Conservation (phyloP, 2,797 vertebrate species). For the Psittacula derbiana region DNA sequence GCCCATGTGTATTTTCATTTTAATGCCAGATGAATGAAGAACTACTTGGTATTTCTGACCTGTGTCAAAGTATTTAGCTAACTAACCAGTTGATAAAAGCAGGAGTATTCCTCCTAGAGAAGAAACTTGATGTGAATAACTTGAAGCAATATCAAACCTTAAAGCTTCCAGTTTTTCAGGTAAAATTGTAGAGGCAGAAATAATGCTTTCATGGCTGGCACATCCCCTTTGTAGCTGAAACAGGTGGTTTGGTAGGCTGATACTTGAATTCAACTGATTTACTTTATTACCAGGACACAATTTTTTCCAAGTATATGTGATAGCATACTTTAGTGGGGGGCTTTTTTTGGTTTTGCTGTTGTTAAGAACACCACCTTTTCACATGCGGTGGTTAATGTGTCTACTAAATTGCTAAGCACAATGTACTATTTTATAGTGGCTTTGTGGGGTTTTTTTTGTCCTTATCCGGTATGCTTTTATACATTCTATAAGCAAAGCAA, state of each 20-base stretch:
- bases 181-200: neutral
- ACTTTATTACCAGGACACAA: neutral
- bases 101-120: neutral
- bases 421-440: neutral
- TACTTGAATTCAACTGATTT: neutral
- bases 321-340: fast-evolving
- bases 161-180: neutral
- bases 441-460: neutral
- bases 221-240: neutral
- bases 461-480: neutral
- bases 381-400: neutral
- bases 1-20: neutral
- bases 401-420: neutral
- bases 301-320: neutral
- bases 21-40: neutral
- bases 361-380: neutral
- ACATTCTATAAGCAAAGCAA: neutral
- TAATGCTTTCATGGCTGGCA: neutral
- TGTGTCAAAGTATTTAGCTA: neutral
- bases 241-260: neutral
- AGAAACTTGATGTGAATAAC: neutral
- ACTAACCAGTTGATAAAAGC: neutral
- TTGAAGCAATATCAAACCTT: neutral
- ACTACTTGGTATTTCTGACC: neutral
- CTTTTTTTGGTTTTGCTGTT: too few species aligned